These are phyloP conservation scores for Epicampocera succincta DNA, from an alignment of 2,888 invertebrate genomes.

Conservation along the genomic window DNA sequence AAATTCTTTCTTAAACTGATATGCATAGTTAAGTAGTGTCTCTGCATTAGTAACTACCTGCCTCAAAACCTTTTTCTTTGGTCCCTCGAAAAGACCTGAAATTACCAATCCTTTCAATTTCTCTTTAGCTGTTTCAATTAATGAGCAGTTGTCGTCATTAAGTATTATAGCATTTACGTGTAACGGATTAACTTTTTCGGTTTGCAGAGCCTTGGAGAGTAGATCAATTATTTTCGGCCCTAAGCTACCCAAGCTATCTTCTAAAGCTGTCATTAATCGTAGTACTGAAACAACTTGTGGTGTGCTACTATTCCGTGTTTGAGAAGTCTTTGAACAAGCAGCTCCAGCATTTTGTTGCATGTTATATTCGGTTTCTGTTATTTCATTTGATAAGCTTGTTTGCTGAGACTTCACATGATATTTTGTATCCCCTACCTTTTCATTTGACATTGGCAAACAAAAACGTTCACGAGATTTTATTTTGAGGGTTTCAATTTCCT, in stretches of 20 bases:
- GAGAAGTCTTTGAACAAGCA: not conserved
- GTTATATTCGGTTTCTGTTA: not conserved
- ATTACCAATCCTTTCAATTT: conserved; percentile 84
- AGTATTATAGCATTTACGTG: conserved; percentile 87
- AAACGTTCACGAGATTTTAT: conserved; percentile 75
- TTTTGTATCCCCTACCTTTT: conserved; percentile 77
- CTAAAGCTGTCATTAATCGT: conserved; percentile 89
- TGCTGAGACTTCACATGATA: conserved; percentile 85
- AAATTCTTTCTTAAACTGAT: conserved; percentile 36
- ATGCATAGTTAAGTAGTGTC: conserved; percentile 84
- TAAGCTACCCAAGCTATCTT: conserved; percentile 90
- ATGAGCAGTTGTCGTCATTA: conserved; percentile 86
- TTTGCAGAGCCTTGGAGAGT: conserved; percentile 75
- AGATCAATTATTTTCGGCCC: conserved; percentile 89
- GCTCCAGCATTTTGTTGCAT: not conserved
- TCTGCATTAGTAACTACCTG: conserved; percentile 86
- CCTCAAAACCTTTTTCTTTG: conserved; percentile 86
- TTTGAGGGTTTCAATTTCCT: conserved; percentile 84
- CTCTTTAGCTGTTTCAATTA: conserved; percentile 79
- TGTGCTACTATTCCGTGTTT: conserved; percentile 68
- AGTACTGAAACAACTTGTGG: conserved; percentile 85
- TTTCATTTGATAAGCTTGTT: not conserved
- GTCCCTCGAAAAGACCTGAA: conserved; percentile 84
- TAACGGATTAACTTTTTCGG: conserved; percentile 82
- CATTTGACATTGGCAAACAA: conserved; percentile 78